Base-by-base conservation (phyloP, 2,888 invertebrate species). In the Mesoligia furuncula region DNA sequence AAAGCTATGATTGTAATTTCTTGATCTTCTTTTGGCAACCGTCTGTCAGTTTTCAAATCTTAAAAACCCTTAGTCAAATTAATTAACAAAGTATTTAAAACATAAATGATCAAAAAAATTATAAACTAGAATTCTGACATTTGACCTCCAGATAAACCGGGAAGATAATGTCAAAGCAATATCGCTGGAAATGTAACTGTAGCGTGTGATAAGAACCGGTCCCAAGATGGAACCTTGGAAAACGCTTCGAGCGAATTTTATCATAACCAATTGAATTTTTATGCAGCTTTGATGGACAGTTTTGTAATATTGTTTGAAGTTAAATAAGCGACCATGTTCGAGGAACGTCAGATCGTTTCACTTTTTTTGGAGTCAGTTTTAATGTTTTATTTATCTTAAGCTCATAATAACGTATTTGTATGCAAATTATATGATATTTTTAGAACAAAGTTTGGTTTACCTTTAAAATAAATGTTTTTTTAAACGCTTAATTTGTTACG, bases 131-230 rank as follows among this genome's bases (percentile, higher is more conserved):
- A 78, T 79, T 71, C 36, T 80, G 77, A 87, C 87, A 88, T 89
- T 85, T 84, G 87, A 90, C 89, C 90, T 86, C 67, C 24, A 88
- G 90, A 91, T 91, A 88, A 85, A 87, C 85, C 68, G 79, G 45
- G 72, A 83, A 83, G 91, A 91, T 91, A 90, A 75, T 89, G 90
- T 90, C 89, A 87, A 87, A 90, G 74, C 79, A 80, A 87, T 89
- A 90, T 90, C 87, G 88, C 77, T 82, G 85, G 80, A 89, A 90
- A 82, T 83, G 84, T 88, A 87, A 88, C 86, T 85, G 79, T 87
- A 79, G 73, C 72, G 76, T 59, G 65, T 85, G 86, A 88, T 86
- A 89, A 87, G 70, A 87, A 87, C 89, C 84, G 90, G 90, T 81
- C 85, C 81, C 39, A 83, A 75, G 73, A 75, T 73, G 48, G n/a